Conservation (phyloP, 1,140 invertebrate genomes). For the Micrasema minimum region DNA sequence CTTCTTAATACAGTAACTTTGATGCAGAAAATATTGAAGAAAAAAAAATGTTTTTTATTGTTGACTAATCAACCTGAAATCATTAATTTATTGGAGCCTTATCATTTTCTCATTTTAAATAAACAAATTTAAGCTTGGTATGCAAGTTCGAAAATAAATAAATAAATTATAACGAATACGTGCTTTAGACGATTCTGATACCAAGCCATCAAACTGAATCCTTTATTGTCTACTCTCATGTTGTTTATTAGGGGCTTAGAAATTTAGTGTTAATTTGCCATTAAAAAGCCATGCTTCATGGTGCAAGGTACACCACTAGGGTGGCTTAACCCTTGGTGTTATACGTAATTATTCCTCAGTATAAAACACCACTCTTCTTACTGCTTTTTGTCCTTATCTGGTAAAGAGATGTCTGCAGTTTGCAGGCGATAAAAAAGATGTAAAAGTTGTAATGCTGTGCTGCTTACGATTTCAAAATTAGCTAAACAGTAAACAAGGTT, state of each 20-base stretch:
- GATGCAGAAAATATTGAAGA: too few species aligned
- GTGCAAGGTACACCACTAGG: slow-evolving; percentile 11
- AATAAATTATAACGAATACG: too few species aligned
- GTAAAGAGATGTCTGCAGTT: slow-evolving; percentile 30
- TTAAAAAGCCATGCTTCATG: slow-evolving; percentile 46
- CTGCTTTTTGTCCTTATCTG: slow-evolving; percentile 17
- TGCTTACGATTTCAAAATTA: background rate
- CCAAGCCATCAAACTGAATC: slow-evolving; percentile 35
- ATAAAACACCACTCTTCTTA: slow-evolving; percentile 27
- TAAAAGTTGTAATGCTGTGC: slow-evolving; percentile 1
- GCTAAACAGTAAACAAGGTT: background rate
- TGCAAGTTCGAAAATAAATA: too few species aligned
- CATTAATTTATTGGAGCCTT: too few species aligned
- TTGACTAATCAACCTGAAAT: too few species aligned
- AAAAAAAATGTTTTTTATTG: too few species aligned
- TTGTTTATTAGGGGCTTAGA: slow-evolving; percentile 47
- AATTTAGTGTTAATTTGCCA: slow-evolving; percentile 52
- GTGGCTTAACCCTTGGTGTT: too few species aligned
- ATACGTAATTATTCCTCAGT: slow-evolving; percentile 6
- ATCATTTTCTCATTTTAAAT: too few species aligned
- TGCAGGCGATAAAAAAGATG: slow-evolving; percentile 20
- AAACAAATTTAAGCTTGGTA: too few species aligned
- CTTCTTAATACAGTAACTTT: too few species aligned
- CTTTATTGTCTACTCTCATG: slow-evolving; percentile 36
- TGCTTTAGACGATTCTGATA: slow-evolving; percentile 34